Percentiles rank a stretch among this genome's conserved stretches.
Conservation (phyloP, 2,797 vertebrate species). For the Pipistrellus pygmaeus region DNA sequence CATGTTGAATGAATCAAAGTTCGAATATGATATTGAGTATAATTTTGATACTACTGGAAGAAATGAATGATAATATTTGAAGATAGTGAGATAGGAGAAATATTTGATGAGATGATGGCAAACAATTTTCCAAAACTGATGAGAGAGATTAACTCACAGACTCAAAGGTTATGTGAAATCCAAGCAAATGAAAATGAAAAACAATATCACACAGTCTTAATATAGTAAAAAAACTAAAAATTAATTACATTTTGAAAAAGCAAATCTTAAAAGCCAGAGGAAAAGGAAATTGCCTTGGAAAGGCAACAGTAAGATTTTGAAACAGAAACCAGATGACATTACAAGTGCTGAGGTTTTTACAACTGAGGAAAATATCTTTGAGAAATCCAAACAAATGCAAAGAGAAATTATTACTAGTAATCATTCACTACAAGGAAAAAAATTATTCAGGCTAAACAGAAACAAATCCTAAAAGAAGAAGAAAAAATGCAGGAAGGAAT, state of each 20-base stretch:
- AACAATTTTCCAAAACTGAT: slow-evolving; percentile 13
- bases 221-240: neutral
- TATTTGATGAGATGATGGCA: neutral
- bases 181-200: neutral
- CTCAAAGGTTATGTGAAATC: neutral
- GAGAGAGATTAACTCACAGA: slow-evolving; percentile 4
- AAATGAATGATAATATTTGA: neutral
- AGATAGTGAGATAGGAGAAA: neutral
- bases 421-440: neutral
- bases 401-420: neutral
- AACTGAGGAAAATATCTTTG: neutral
- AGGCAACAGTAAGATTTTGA: neutral
- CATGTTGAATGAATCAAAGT: neutral
- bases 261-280: neutral
- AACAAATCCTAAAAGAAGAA: neutral
- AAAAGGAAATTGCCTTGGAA: neutral
- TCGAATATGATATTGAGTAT: neutral
- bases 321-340: neutral
- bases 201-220: neutral
- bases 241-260: neutral
- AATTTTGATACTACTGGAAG: neutral
- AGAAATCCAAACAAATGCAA: slow-evolving; percentile 33
- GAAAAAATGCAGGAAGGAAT: neutral
- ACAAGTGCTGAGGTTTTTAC: neutral
- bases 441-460: neutral